These are phyloP conservation scores for Eueremaeus valkanovi DNA, from an alignment of 2,888 invertebrate genomes.

Conservation along the genomic window DNA sequence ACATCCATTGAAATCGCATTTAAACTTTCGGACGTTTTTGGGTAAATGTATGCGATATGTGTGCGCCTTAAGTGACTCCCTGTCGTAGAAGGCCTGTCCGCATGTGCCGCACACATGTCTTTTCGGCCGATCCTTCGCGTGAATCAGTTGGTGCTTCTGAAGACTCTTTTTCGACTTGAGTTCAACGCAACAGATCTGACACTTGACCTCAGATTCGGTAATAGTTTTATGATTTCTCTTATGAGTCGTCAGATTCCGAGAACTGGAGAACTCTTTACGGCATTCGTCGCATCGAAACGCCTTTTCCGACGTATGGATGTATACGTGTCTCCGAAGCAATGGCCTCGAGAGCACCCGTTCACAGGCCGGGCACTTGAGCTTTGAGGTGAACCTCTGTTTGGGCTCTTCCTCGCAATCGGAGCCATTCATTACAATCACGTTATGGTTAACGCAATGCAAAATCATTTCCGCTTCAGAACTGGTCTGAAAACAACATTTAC, in stretches of 20 bases:
- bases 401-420: neutral
- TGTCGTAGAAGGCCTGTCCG: neutral
- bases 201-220: neutral
- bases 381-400: no score
- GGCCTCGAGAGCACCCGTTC: neutral
- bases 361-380: neutral
- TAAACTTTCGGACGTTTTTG: neutral
- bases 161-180: neutral
- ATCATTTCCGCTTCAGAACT: neutral
- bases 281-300: neutral
- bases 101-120: neutral
- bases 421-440: neutral
- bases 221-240: neutral
- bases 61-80: neutral
- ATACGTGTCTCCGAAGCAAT: neutral
- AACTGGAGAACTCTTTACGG: neutral
- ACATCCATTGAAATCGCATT: neutral
- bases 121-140: neutral
- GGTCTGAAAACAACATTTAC: neutral
- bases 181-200: neutral
- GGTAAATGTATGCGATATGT: neutral
- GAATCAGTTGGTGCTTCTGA: neutral
- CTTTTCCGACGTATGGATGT: neutral
- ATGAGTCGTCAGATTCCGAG: neutral
- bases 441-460: neutral